Conservation (phyloP, 2,113 vertebrate species). For the cat (Felis catus) region DNA sequence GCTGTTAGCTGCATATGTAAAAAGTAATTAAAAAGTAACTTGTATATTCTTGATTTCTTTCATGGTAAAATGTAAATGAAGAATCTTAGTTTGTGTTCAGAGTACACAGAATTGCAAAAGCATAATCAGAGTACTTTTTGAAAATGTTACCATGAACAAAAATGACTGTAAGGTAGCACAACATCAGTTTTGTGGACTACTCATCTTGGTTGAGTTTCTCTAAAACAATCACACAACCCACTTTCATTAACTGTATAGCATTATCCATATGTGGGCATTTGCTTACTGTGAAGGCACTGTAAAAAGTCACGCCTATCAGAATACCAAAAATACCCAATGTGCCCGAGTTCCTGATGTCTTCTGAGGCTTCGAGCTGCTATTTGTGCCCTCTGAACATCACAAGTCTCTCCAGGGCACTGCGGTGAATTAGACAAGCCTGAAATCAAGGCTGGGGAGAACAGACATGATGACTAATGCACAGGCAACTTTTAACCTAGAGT, state of each 20-base stretch:
- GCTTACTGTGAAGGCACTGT: background rate
- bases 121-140: background rate
- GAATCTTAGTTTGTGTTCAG: background rate
- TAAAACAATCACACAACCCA: background rate
- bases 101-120: background rate
- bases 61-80: background rate
- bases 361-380: background rate
- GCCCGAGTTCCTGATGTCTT: background rate
- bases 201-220: background rate
- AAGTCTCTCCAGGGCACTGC: background rate
- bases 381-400: background rate
- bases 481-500: background rate
- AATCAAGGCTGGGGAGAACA: background rate
- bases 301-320: background rate
- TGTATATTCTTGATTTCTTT: background rate
- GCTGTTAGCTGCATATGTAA: background rate
- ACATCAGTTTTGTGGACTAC: background rate
- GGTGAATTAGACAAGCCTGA: background rate
- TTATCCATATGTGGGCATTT: background rate
- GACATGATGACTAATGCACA: background rate
- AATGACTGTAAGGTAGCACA: background rate
- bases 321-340: background rate
- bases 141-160: background rate
- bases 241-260: background rate
- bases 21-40: background rate